These are phyloP conservation scores for Alviniconcha marisindica DNA, from an alignment of 1,140 invertebrate genomes.

Conservation along the genomic window DNA sequence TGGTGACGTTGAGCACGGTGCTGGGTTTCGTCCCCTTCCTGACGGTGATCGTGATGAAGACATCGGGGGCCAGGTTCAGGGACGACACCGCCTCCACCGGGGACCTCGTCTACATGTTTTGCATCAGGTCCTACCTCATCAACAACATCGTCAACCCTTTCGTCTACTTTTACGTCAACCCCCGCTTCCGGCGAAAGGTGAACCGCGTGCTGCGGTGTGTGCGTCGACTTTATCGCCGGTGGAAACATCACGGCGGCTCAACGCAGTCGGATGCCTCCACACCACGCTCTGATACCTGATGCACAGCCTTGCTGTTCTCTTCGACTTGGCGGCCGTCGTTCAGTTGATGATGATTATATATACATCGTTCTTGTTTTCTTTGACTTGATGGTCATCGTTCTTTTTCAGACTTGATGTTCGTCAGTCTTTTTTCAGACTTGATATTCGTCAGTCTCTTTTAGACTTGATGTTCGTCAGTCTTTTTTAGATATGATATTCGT, in stretches of 20 bases:
- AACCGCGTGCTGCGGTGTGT: neutral
- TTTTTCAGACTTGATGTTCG: no score
- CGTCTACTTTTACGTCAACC: slow-evolving; percentile 34
- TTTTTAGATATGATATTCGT: no score
- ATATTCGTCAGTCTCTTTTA: no score
- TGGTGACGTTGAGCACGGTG: slow-evolving; percentile 11
- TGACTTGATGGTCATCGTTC: no score
- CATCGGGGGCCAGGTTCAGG: neutral
- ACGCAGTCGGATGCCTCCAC: neutral
- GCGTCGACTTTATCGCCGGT: neutral
- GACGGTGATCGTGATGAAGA: slow-evolving; percentile 8
- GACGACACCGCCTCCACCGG: slow-evolving; percentile 6
- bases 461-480: no score
- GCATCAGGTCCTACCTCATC: slow-evolving; percentile 11
- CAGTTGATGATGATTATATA: no score
- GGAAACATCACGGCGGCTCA: no score
- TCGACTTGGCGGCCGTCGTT: no score
- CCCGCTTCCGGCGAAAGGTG: slow-evolving; percentile 8
- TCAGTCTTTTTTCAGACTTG: no score
- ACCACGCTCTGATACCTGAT: neutral
- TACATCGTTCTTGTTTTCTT: no score
- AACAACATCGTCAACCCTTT: slow-evolving; percentile 35
- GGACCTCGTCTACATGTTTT: slow-evolving; percentile 1
- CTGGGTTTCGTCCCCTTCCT: slow-evolving; percentile 28
- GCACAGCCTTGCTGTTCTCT: no score